Evolutionary conservation across 2,113 vertebrate genomes (phyloP).

Genomic region (Anhinga anhinga): DNA sequence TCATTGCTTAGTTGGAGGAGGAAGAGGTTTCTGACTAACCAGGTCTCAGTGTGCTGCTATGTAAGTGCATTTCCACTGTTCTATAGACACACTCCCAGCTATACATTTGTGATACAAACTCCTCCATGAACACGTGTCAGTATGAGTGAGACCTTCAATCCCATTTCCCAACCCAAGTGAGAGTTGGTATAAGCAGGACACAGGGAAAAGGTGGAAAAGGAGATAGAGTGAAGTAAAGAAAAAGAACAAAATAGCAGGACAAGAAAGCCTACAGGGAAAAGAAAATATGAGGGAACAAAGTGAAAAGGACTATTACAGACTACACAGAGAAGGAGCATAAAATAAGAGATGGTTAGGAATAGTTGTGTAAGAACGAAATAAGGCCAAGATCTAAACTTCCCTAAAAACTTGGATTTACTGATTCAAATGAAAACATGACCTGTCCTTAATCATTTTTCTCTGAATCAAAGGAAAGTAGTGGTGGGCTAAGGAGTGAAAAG

Average conservation of each 20-base stretch:
- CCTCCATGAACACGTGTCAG: rapidly evolving
- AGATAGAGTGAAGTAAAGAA: background rate
- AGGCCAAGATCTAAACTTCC: background rate
- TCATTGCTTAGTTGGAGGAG: background rate
- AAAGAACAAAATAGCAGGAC: background rate
- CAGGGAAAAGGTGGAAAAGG: background rate
- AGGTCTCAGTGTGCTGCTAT: background rate
- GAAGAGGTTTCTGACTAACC: background rate
- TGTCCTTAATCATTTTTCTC: background rate
- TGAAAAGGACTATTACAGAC: background rate
- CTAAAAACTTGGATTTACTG: background rate
- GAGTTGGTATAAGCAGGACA: background rate
- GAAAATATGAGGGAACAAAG: background rate
- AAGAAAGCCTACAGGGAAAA: background rate
- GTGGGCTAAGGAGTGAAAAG: background rate
- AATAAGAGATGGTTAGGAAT: background rate
- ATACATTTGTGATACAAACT: rapidly evolving
- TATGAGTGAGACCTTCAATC: background rate
- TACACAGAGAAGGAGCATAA: background rate
- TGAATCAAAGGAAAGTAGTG: background rate
- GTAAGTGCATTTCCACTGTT: background rate
- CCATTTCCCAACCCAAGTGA: background rate
- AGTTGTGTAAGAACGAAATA: background rate
- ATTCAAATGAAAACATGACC: background rate
- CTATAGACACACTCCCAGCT: background rate